These are phyloP conservation scores for Spermophilus dauricus DNA, from an alignment of 2,113 vertebrate species.

Conservation along the genomic window DNA sequence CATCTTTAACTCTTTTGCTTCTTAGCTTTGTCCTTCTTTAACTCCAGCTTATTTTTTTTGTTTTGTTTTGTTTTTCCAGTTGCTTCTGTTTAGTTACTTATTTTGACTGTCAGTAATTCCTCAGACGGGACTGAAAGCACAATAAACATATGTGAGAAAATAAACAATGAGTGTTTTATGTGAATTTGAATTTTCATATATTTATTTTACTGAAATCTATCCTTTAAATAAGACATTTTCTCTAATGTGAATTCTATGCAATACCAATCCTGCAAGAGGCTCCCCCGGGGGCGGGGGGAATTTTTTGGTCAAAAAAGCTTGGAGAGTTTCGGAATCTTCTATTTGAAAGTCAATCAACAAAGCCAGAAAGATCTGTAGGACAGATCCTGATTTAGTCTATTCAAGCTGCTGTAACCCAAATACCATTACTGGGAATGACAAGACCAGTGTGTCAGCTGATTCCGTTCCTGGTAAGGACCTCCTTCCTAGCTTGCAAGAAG, in stretches of 20 bases:
- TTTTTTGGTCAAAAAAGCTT: neutral
- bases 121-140: constrained; percentile 29
- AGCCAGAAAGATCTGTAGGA: neutral
- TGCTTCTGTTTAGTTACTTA: constrained; percentile 59
- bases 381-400: neutral
- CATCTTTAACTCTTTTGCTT: neutral
- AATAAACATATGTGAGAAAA: constrained; percentile 61
- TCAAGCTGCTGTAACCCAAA: neutral
- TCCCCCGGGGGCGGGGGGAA: neutral
- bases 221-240: constrained; percentile 38
- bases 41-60: constrained; percentile 18
- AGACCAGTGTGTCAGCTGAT: neutral
- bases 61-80: constrained; percentile 12
- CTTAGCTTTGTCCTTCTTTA: constrained; percentile 35
- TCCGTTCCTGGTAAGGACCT: neutral
- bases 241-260: neutral
- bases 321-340: neutral
- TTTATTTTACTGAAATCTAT: constrained; percentile 64
- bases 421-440: neutral
- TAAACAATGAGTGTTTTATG: constrained; percentile 61
- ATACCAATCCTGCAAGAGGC: neutral
- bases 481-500: neutral
- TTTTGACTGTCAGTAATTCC: constrained; percentile 68
- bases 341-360: neutral
- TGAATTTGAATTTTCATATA: constrained; percentile 63